A percentile compares a stretch with the other conserved stretches of the same genome.
Conservation (phyloP, 2,888 invertebrate species). For the Phyllotreta cruciferae region DNA sequence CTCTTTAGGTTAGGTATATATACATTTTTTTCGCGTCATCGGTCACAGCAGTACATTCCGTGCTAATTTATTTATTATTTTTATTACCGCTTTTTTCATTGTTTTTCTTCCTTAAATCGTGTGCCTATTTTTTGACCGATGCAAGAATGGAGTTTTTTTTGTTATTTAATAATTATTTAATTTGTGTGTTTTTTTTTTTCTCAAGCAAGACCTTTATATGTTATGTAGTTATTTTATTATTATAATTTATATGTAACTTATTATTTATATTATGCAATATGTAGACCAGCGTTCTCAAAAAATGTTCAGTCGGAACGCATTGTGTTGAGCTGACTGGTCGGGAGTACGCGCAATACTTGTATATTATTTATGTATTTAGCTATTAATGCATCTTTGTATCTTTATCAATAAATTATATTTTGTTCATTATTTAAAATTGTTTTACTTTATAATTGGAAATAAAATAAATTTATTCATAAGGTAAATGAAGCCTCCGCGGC, state of each 20-base stretch:
- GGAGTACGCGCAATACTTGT: slow-evolving; percentile 55
- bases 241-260: slow-evolving; percentile 64
- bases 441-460: too few species aligned
- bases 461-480: too few species aligned
- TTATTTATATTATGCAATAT: slow-evolving; percentile 61
- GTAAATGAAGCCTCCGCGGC: too few species aligned
- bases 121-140: slow-evolving; percentile 56
- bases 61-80: slow-evolving; percentile 56
- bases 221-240: slow-evolving; percentile 62
- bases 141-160: slow-evolving; percentile 58
- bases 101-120: slow-evolving; percentile 46
- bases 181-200: slow-evolving; percentile 56
- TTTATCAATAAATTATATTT: slow-evolving; percentile 63
- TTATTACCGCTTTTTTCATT: slow-evolving; percentile 52
- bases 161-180: slow-evolving; percentile 62
- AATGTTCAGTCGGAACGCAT: slow-evolving; percentile 42
- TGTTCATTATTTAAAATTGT: slow-evolving; percentile 50
- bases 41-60: slow-evolving; percentile 59
- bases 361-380: slow-evolving; percentile 60
- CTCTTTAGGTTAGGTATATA: slow-evolving; percentile 51
- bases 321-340: slow-evolving; percentile 40
- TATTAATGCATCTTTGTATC: slow-evolving; percentile 59
- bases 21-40: slow-evolving; percentile 49
- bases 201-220: slow-evolving; percentile 60
- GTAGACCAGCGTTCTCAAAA: slow-evolving; percentile 57